Conservation (phyloP, 2,113 vertebrate genomes). For the Aix galericulata region DNA sequence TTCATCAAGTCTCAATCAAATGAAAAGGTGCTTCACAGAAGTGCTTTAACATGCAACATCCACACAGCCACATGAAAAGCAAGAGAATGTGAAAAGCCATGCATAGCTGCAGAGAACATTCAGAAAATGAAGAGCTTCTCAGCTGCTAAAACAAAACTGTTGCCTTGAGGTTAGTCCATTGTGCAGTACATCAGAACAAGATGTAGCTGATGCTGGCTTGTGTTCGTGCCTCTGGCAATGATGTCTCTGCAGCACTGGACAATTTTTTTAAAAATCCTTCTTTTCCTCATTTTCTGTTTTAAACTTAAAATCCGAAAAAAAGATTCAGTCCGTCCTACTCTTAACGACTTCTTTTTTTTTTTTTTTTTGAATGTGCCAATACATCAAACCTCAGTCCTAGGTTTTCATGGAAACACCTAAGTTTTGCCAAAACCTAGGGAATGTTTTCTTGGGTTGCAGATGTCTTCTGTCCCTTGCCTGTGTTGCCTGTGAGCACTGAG, state of each 20-base stretch:
- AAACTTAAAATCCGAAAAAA: not conserved
- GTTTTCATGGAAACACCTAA: not conserved
- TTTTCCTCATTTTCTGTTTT: not conserved
- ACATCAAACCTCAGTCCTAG: not conserved
- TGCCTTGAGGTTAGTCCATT: not conserved
- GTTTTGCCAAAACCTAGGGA: not conserved
- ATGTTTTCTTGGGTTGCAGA: not conserved
- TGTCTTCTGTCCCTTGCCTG: not conserved
- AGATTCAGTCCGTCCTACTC: not conserved
- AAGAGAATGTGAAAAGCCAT: not conserved
- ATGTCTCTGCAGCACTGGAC: not conserved
- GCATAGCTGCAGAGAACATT: not conserved
- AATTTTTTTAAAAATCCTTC: not conserved
- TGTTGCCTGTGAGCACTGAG: not conserved
- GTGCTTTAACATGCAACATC: not conserved
- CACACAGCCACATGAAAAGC: not conserved
- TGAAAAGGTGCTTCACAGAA: not conserved
- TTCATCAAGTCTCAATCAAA: accelerated
- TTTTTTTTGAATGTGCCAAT: too few species aligned
- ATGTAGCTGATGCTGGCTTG: not conserved
- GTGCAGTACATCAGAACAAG: not conserved
- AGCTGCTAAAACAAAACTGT: not conserved
- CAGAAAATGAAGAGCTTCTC: not conserved
- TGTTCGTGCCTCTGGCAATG: not conserved
- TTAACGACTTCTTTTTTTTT: not conserved